Evolutionary conservation across 2,113 vertebrate genomes (phyloP), one percentile per base, ranked within the genome.

Genomic region (Pholis gunnellus): DNA sequence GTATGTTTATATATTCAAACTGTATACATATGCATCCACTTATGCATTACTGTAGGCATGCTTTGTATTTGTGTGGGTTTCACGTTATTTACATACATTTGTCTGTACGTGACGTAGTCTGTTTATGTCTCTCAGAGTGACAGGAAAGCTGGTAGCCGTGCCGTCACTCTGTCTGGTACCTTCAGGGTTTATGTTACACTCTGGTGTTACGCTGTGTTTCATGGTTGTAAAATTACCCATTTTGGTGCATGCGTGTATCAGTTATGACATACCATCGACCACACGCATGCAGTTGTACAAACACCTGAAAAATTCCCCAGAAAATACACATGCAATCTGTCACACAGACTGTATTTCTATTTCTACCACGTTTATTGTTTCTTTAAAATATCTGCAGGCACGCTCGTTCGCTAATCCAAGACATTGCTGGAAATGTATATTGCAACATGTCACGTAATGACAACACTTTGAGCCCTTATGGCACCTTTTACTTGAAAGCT

Each of bases 161-260:
- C 57, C 36, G 46, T 64, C 82, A 31, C 56, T 36, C 64, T 68
- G 31, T 65, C 52, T 67, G 66, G 22, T 64, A 36, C 69, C 63
- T 56, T 48, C 15, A 17, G 34, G 78, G 42, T 75, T 67, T 34
- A 61, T 22, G 57, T 70, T 75, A 44, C 68, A 68, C 61, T 70
- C 48, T 59, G 52, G 18, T 27, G 42, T 50, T 66, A 56, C 14
- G 14, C 54, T 48, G 52, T 22, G 10, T 69, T 78, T 78, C 54
- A 59, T 64, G 46, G 25, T 48, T 64, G 46, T 56, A 54, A 70
- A 76, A 64, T 13, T 20, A 44, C 44, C 15, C 13, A 5, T 69
- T 52, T 31, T 60, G n/a, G 22, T 38, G 38, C 13, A 18, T 34
- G 46, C 42, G n/a, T 61, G 6, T 61, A 6, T 48, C 13, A 27